Evolutionary conservation across 2,888 invertebrate genomes (phyloP).

Genomic region (Chrysolina haemoptera): DNA sequence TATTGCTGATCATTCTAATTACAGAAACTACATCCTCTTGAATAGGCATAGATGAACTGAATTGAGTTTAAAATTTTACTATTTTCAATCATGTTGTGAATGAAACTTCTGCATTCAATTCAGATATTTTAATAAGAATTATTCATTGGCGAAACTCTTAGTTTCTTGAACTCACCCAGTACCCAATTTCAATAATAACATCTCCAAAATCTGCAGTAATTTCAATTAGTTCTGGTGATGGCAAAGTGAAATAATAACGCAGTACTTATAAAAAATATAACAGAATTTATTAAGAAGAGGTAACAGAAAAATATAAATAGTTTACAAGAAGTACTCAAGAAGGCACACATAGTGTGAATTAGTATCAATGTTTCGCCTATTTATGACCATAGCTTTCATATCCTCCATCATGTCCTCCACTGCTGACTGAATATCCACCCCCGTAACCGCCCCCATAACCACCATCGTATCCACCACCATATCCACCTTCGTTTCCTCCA

Average conservation of each 20-base stretch:
- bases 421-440: slow-evolving; percentile 51
- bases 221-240: too few relatives aligned
- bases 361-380: slow-evolving; percentile 43
- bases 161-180: too few relatives aligned
- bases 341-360: slow-evolving; percentile 63
- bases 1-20: too few relatives aligned
- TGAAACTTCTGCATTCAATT: too few relatives aligned
- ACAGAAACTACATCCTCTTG: too few relatives aligned
- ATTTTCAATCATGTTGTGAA: too few relatives aligned
- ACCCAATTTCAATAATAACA: too few relatives aligned
- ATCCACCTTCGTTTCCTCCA: slow-evolving; percentile 56
- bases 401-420: slow-evolving; percentile 58
- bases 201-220: too few relatives aligned
- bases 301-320: slow-evolving; percentile 59
- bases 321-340: slow-evolving; percentile 51
- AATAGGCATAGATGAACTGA: too few relatives aligned
- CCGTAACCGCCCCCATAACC: slow-evolving; percentile 55
- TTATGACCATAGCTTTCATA: slow-evolving; percentile 44
- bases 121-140: too few relatives aligned
- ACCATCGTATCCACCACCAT: slow-evolving; percentile 57
- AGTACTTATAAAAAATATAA: slow-evolving; percentile 58
- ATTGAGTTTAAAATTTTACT: too few relatives aligned
- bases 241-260: slow-evolving; percentile 37
- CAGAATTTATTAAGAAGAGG: slow-evolving; percentile 57
- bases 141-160: too few relatives aligned